Base-by-base conservation (phyloP, 2,113 vertebrate genomes). In the Cricetomys ansorgei region DNA sequence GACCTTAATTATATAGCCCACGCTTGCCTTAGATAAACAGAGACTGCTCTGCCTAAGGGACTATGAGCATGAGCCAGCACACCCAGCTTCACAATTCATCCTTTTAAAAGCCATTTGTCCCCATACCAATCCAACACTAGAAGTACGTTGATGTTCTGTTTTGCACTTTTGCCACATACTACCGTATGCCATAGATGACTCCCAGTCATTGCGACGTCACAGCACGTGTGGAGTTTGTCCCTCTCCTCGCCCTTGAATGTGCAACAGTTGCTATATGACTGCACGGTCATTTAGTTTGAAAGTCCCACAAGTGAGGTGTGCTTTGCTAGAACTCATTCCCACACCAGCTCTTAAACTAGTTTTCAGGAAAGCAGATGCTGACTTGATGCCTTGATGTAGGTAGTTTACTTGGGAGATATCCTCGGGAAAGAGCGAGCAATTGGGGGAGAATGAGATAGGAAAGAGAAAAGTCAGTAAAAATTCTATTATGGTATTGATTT, bases 351-450 rank as follows among this genome's bases (percentile, higher is more conserved):
- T 89, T 77, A 88, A 70, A 77, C n/a, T 91, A 21, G 3, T 84
- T 96, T 92, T 85, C 64, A 57, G 37, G 55, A 92, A 90, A 95
- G 50, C 43, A 77, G 80, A 94, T 15, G 45, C 75, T 80, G 48
- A 73, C 50, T 92, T 64, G 70, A 91, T 34, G 76, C 59, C 11
- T 95, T 48, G 65, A n/a, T 62, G 5, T 29, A 43, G 12, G 40
- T 64, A 76, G 29, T 83, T 94, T 77, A 17, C 86, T 95, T 70
- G 13, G 50, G 40, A 76, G 17, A 80, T 59, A 75, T 73, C 72
- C 64, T 53, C n/a, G 85, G 64, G 67, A 94, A 90, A 85, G 91
- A 92, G 29, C 85, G 70, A 92, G 23, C 81, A 37, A 85, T 21
- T 25, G 19, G 45, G 45, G 1, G 15, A 67, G n/a, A 86, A 94